Evolutionary conservation across 2,888 invertebrate species (phyloP), one percentile per base, ranked within the genome.

Genomic region (Eucriotettix oculatus): DNA sequence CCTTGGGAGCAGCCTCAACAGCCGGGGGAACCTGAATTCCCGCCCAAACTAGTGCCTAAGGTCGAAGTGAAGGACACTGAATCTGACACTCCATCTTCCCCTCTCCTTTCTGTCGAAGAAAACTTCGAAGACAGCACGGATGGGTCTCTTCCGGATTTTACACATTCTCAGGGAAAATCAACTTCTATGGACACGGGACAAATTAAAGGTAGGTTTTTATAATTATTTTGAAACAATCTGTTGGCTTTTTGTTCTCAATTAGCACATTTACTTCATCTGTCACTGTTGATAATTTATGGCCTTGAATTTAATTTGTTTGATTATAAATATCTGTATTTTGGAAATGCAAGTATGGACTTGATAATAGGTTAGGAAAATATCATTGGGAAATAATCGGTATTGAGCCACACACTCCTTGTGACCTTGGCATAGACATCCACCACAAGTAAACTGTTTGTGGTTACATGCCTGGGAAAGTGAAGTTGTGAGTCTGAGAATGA

Each of bases 121-220:
- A 29, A 56, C 12, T 57, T 59, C 11, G 63, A 63, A n/a, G 62
- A 64, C 56, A 63, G 63, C 40, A 58, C 59, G 1, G 63, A 64
- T 53, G 62, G 52, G 10, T 62, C 63, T 11, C 44, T 58, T 14
- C 61, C 43, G 16, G 61, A 61, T 42, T 42, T 64, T 11, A 58
- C 55, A 29, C 60, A 61, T 29, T 52, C 44, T 42, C 61, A 61
- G 56, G 55, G 56, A 44, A 60, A 55, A 11, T 41, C 60, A 14
- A 42, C 61, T 54, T 41, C 53, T 12, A 54, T 58, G 16, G 65
- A 65, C 42, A 57, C 58, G 17, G 62, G 56, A n/a, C 65, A 65
- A 16, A 41, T 62, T 12, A 64, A 64, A 64, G 65, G 65, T 65
- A 59, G 53, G 62, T 55, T 57, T 52, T 56, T 29, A 2, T 16